A percentile compares a stretch with the other conserved stretches of the same genome.
phyloP scores from a whole-genome alignment of 2,888 invertebrate species.

The Disparrhopalites patrizii region DNA sequence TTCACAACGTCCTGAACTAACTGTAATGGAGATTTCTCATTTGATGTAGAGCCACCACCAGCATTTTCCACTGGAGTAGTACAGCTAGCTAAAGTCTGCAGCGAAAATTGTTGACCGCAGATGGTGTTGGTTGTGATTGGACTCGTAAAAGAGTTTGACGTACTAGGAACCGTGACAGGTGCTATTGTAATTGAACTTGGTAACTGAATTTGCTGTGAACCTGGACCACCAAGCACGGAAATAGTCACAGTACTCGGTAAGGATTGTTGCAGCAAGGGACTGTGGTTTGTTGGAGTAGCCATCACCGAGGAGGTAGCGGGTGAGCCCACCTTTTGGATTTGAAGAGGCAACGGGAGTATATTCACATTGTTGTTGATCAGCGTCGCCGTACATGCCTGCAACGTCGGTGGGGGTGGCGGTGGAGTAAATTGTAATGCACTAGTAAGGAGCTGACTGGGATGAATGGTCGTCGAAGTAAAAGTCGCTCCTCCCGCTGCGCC shows the following conservation, averaged over 20 bases:
- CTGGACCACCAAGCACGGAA: constrained; percentile 24
- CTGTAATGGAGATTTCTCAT: constrained; percentile 44
- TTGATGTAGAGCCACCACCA: not conserved
- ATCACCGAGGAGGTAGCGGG: constrained; percentile 14
- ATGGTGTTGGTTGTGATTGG: not conserved
- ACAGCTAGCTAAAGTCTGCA: not conserved
- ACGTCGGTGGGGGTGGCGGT: constrained; percentile 5
- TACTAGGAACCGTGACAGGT: too few species aligned
- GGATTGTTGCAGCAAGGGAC: constrained; percentile 28
- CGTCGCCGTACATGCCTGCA: constrained; percentile 21
- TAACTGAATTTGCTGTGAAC: not conserved
- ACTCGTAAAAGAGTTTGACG: too few species aligned
- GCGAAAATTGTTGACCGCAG: too few species aligned
- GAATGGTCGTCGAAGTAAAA: too few species aligned
- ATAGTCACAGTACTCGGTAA: constrained; percentile 31
- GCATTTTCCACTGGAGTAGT: not conserved
- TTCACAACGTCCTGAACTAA: constrained; percentile 46
- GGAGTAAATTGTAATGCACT: constrained; percentile 30
- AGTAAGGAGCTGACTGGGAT: constrained; percentile 8
- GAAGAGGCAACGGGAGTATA: constrained; percentile 28
- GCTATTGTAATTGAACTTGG: constrained; percentile 1
- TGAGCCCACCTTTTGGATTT: constrained; percentile 24
- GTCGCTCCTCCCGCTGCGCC: constrained; percentile 8
- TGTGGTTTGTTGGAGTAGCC: constrained; percentile 5
- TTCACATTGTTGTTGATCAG: constrained; percentile 24